phyloP scores from a whole-genome alignment of 2,888 invertebrate species.

The Cerceris rybyensis region DNA sequence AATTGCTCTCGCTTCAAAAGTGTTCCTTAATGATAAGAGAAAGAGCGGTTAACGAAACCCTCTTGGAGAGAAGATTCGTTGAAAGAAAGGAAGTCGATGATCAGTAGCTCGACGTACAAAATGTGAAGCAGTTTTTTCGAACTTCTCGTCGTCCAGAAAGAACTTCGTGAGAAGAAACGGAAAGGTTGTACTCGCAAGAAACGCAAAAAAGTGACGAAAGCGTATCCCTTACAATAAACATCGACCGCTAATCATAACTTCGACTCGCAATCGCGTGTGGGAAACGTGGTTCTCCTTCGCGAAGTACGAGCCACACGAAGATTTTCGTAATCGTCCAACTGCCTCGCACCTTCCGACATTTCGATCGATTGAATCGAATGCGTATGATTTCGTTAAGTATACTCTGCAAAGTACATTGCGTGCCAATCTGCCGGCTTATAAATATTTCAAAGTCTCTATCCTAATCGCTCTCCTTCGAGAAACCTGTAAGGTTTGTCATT shows the following conservation, averaged over 20 bases:
- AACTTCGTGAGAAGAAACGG: conserved; percentile 22
- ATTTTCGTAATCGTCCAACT: conserved; percentile 22
- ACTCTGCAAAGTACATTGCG: conserved; percentile 5
- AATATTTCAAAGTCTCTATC: neutral
- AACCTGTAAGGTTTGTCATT: too few species aligned
- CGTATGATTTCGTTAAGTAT: conserved; percentile 31
- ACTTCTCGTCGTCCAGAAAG: neutral
- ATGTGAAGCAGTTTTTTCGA: too few species aligned
- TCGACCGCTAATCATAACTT: conserved; percentile 48
- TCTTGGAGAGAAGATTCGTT: too few species aligned
- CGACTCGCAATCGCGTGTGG: conserved; percentile 43
- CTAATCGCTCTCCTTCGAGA: neutral
- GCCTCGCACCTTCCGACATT: neutral
- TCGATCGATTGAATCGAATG: conserved; percentile 46
- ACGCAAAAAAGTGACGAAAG: conserved; percentile 44
- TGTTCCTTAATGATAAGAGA: conserved; percentile 5
- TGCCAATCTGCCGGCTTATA: neutral
- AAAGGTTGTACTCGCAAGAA: neutral
- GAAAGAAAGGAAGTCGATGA: too few species aligned
- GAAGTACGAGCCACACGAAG: conserved; percentile 32
- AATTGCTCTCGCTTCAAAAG: neutral
- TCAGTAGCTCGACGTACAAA: too few species aligned
- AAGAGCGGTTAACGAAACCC: too few species aligned
- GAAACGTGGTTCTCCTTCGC: conserved; percentile 25
- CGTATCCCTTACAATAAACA: conserved; percentile 27